These are phyloP conservation scores for Pediacus dermestoides DNA, from an alignment of 2,888 invertebrate species.

Conservation along the genomic window DNA sequence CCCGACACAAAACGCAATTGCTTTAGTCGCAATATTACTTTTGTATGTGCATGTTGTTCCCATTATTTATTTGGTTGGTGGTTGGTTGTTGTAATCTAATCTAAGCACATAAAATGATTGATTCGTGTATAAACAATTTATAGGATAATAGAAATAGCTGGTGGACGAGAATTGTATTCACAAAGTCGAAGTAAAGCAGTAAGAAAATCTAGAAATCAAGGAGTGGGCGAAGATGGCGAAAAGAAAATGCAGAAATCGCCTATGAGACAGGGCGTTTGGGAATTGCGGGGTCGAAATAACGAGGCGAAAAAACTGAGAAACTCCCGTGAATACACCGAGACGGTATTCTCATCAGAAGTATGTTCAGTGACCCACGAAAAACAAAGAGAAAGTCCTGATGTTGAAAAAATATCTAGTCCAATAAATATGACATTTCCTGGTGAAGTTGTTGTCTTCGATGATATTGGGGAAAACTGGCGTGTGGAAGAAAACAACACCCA, in stretches of 20 bases:
- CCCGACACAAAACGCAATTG: no score
- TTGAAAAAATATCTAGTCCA: constrained; percentile 54
- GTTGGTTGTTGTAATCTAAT: no score
- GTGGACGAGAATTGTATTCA: constrained; percentile 79
- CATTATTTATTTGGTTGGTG: no score
- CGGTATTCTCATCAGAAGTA: constrained; percentile 60
- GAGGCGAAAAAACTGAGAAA: constrained; percentile 44
- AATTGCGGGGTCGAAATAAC: constrained; percentile 54
- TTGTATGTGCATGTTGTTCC: no score
- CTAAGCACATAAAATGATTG: no score
- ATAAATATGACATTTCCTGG: constrained; percentile 62
- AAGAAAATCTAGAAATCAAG: constrained; percentile 61
- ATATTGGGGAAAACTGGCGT: constrained; percentile 80
- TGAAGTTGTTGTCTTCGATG: constrained; percentile 83
- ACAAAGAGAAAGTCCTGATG: constrained; percentile 28
- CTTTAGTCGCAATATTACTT: no score
- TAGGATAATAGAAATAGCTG: constrained; percentile 73
- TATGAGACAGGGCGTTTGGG: constrained; percentile 57
- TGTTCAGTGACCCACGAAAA: constrained; percentile 54
- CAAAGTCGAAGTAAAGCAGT: constrained; percentile 77
- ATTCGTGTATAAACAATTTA: no score
- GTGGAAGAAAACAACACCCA: constrained; percentile 24
- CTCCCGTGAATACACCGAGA: constrained; percentile 58
- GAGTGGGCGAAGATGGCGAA: constrained; percentile 41
- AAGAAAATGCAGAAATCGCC: constrained; percentile 54